Evolutionary conservation across 53 echinoderm and acorn worm genomes (phyloP).

Genomic region (Zoroaster sp.): DNA sequence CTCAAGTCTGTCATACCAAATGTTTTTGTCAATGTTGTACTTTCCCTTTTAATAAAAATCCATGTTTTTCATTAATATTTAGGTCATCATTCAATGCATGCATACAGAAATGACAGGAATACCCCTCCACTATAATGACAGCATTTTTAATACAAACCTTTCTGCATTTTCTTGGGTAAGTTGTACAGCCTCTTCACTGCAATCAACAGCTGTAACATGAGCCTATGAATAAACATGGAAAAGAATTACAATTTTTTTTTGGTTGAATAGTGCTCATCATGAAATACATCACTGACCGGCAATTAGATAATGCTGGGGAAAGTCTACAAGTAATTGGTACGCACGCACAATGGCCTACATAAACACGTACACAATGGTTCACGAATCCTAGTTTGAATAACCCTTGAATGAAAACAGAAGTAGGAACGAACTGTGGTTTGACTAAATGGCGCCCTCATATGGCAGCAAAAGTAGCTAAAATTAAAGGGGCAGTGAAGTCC

Average conservation of each 20-base stretch:
- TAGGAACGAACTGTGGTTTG: too few species aligned
- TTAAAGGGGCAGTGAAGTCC: not conserved
- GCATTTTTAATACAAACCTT: constrained; percentile 48
- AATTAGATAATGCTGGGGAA: not conserved
- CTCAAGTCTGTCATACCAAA: not conserved
- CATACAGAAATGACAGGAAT: not conserved
- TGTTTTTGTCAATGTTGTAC: too few species aligned
- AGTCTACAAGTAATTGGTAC: too few species aligned
- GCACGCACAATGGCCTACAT: too few species aligned
- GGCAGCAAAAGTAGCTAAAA: too few species aligned
- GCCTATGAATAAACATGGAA: constrained; percentile 38
- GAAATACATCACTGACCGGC: not conserved
- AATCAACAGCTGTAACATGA: constrained; percentile 68
- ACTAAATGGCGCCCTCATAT: too few species aligned
- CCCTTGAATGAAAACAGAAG: too few species aligned
- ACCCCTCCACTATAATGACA: too few species aligned
- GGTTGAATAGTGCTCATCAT: not conserved
- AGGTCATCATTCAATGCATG: not conserved
- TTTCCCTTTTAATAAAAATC: too few species aligned
- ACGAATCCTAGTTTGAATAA: too few species aligned
- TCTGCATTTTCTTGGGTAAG: constrained; percentile 78
- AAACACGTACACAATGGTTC: not conserved
- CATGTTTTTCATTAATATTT: too few species aligned
- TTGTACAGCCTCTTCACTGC: constrained; percentile 67
- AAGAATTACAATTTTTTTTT: not conserved